phyloP scores from a whole-genome alignment of 2,888 invertebrate species.

The Erebia ligea region DNA sequence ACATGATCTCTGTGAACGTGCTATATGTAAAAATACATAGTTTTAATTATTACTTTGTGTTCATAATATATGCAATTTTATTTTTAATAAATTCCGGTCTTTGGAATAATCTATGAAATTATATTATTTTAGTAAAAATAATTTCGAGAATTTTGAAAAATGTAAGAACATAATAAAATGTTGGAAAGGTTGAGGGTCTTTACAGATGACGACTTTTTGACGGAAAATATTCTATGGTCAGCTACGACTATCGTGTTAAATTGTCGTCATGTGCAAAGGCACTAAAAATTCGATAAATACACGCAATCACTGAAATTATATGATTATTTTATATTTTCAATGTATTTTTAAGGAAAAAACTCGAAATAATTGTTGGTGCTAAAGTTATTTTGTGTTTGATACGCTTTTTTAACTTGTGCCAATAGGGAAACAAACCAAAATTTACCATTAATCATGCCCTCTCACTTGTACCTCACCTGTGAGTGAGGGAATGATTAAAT shows the following conservation, averaged over 20 bases:
- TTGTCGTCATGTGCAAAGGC: background rate
- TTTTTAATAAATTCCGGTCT: background rate
- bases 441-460: no score
- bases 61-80: slow-evolving; percentile 7
- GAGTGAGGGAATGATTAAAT: no score
- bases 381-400: slow-evolving; percentile 61
- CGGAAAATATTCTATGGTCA: background rate
- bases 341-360: background rate
- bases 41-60: slow-evolving; percentile 9
- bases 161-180: background rate
- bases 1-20: slow-evolving; percentile 13
- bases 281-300: background rate
- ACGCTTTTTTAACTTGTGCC: slow-evolving; percentile 41
- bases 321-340: background rate
- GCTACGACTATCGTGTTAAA: background rate
- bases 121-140: background rate
- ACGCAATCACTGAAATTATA: background rate
- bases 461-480: no score
- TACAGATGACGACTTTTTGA: background rate
- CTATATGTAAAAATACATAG: slow-evolving; percentile 11
- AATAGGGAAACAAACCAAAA: no score
- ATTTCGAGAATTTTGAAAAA: background rate
- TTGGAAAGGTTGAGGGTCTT: background rate
- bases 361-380: slow-evolving; percentile 56
- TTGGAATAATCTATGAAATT: background rate